Base-by-base conservation (phyloP, 2,113 vertebrate species). In the Synodontis membranacea region DNA sequence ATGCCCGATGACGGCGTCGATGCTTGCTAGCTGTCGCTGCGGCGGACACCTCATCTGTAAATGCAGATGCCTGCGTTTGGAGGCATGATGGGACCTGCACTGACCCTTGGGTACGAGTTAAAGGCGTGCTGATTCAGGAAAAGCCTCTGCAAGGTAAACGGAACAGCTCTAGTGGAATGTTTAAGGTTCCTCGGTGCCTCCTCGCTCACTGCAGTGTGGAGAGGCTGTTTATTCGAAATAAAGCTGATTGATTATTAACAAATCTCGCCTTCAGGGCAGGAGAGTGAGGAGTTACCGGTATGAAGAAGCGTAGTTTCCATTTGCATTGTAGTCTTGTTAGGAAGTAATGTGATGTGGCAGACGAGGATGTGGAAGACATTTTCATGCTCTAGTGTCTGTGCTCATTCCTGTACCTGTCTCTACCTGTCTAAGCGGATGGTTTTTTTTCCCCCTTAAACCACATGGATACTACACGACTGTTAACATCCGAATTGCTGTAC, bases 81-180 rank as follows among this genome's bases (percentile, higher is more conserved):
- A 66, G 85, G 68, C 84, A 86, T 48, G 88, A 80, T 25, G 39
- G 81, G 46, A 37, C 87, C 39, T 92, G 86, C 84, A 81, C 91
- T 90, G 89, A 58, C 80, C 80, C 48, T 74, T 48, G 89, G 93
- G 90, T 87, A 64, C 5, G 42, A 82, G 39, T 5, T 48, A 31
- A 64, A 64, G 68, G 68, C 2, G 25, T 74, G 66, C 68, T 72
- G 83, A 84, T 50, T 68, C 62, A 83, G 82, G 62, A 72, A 66
- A 70, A 72, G n/a, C 11, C 46, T 83, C 52, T 4, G 14, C 5
- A 37, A 79, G 31, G 76, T 54, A 48, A 52, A 39, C 37, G n/a
- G 37, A 68, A 83, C 31, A 8, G 12, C 9, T 68, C 25, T 23
- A 82, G 31, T 11, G 10, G 21, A 44, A 62, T 8, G 25, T 46